Evolutionary conservation across 1,140 invertebrate genomes (phyloP).

Genomic region (Octopus sinensis): DNA sequence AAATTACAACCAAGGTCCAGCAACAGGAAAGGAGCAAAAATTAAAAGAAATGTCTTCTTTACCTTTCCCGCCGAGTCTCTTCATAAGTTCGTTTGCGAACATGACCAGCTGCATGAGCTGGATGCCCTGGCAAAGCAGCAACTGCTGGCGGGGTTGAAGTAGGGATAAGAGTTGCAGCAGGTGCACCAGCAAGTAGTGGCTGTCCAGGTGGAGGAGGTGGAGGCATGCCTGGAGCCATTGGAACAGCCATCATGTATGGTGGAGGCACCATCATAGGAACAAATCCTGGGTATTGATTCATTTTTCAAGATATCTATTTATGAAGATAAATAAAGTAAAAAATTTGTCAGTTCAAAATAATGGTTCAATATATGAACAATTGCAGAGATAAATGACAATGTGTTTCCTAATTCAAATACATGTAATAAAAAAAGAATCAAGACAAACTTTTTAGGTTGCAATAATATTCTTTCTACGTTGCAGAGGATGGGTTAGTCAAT

Average conservation of each 20-base stretch:
- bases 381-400: too few relatives aligned
- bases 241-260: slow-evolving; percentile 47
- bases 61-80: background rate
- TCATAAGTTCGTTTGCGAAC: slow-evolving; percentile 12
- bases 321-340: background rate
- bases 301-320: slow-evolving; percentile 17
- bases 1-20: too few relatives aligned
- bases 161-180: background rate
- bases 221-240: slow-evolving; percentile 24
- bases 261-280: slow-evolving; percentile 50
- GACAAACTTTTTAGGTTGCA: too few relatives aligned
- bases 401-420: too few relatives aligned
- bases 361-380: too few relatives aligned
- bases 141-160: background rate
- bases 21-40: too few relatives aligned
- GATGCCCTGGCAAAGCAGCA: background rate
- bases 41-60: background rate
- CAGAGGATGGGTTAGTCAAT: too few relatives aligned
- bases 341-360: too few relatives aligned
- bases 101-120: slow-evolving; percentile 26
- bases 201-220: slow-evolving; percentile 22
- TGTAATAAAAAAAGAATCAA: too few relatives aligned
- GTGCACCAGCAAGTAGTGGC: background rate
- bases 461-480: too few relatives aligned
- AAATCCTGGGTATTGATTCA: slow-evolving; percentile 44